Conservation (phyloP, 2,888 invertebrate genomes). For the Neria commutata region DNA sequence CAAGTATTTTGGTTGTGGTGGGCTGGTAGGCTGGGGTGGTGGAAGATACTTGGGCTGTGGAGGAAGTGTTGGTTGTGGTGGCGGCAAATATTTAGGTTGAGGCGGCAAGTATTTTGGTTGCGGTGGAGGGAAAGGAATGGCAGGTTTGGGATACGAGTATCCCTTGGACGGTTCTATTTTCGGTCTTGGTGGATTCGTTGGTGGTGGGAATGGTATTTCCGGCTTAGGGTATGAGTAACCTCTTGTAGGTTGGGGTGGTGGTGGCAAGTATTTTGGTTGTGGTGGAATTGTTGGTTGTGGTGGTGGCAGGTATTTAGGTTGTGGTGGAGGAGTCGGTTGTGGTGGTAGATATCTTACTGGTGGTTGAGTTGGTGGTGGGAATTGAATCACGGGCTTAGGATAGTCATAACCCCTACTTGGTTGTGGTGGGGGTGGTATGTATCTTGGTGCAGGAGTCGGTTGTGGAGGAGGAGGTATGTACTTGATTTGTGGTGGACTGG, state of each 20-base stretch:
- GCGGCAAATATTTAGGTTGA: constrained; percentile 33
- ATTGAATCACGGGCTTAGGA: constrained; percentile 32
- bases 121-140: constrained; percentile 27
- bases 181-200: constrained; percentile 16
- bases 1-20: constrained; percentile 24
- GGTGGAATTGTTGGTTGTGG: constrained; percentile 24
- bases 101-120: constrained; percentile 32
- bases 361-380: constrained; percentile 29
- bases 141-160: neutral
- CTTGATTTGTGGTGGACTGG: constrained; percentile 28
- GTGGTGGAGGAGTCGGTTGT: constrained; percentile 4
- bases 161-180: constrained; percentile 1
- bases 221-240: constrained; percentile 47
- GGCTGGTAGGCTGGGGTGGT: constrained; percentile 23
- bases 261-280: constrained; percentile 28
- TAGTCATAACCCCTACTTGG: constrained; percentile 36
- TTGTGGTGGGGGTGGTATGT: constrained; percentile 17
- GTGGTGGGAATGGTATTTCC: constrained; percentile 33
- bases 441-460: constrained; percentile 32
- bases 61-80: constrained; percentile 29
- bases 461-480: constrained; percentile 36
- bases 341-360: constrained; percentile 23
- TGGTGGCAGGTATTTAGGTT: constrained; percentile 11
- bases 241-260: constrained; percentile 20
- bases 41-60: constrained; percentile 32